Base-by-base conservation (phyloP, 1,140 invertebrate species). In the Drosophila pseudoobscura region DNA sequence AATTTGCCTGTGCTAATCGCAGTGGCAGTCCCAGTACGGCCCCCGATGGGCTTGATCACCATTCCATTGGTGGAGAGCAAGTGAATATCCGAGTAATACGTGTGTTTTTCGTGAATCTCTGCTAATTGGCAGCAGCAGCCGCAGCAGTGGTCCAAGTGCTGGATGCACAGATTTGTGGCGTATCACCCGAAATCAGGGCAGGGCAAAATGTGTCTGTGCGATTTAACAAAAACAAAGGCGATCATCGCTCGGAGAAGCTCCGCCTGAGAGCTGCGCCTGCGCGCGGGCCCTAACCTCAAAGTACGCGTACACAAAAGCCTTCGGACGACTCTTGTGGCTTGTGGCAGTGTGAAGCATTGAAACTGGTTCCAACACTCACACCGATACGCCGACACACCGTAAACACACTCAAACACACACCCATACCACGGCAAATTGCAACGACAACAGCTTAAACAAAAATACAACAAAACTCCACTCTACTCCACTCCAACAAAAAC, bases 221-320 rank as follows among this genome's bases (percentile, higher is more conserved):
- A 80, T 57, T 60, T 56, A 75, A 75, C 59, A 60, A 44, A 59
- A 78, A 69, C 24, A 44, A 20, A 35, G 35, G 29, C 54, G 22
- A 41, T 15, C 58, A 49, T 35, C 9, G 31, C 31, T 11, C 31
- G 8, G 31, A 35, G 31, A 59, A 63, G 43, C 41, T 52, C 55
- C 51, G 66, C 59, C 47, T 77, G 82, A 57, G 74, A 75, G 83
- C 74, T 88, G 84, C 78, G 84, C 84, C 84, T 83, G 83, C 84
- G 83, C 82, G 64, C 54, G 46, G 61, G 41, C 50, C 68, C 76
- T 89, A 89, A 88, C 83, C 83, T 89, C 85, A 79, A 84, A 80
- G 47, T 43, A 24, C 15, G 22, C 41, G 51, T 56, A 43, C 39
- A 15, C 52, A 59, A 84, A 85, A 85, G 82, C 82, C 80, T 87